A percentile compares a stretch with the other conserved stretches of the same genome.
phyloP scores from a whole-genome alignment of 2,888 invertebrate genomes.

The Helleia helle region DNA sequence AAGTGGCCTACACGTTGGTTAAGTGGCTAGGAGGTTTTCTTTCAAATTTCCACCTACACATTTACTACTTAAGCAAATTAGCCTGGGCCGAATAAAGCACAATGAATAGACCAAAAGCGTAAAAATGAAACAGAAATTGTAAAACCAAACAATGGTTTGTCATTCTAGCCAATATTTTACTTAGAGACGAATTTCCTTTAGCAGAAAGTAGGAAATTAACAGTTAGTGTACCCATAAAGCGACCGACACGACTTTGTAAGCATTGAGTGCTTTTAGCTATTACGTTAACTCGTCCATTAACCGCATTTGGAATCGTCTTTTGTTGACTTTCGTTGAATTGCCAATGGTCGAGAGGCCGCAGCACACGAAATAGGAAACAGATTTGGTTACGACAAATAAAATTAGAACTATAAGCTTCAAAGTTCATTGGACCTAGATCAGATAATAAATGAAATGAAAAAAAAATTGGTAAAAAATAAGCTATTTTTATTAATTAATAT shows the following conservation, averaged over 20 bases:
- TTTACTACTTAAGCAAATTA: conserved; percentile 3
- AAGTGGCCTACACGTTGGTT: no score
- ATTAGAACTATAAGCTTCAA: no score
- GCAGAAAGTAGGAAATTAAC: conserved; percentile 65
- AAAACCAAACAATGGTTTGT: conserved; percentile 39
- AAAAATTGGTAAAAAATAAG: no score
- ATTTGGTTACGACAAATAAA: no score
- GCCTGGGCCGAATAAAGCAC: conserved; percentile 11
- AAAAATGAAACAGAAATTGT: conserved; percentile 31
- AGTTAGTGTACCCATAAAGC: conserved; percentile 63
- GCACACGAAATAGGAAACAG: conserved; percentile 6
- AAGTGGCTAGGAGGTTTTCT: no score
- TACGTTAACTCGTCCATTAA: conserved; percentile 68
- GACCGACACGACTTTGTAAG: conserved; percentile 63
- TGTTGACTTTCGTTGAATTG: conserved; percentile 48
- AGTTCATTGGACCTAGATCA: no score
- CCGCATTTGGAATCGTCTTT: conserved; percentile 48
- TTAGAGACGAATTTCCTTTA: conserved; percentile 55
- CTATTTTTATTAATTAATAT: no score
- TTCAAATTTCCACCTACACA: no score
- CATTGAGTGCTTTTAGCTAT: conserved; percentile 72
- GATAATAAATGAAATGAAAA: no score
- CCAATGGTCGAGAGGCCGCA: conserved; percentile 27
- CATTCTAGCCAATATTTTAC: conserved; percentile 47
- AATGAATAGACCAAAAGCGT: conserved; percentile 26